Percentiles rank a stretch among this genome's conserved stretches.
Conservation (phyloP, 2,797 vertebrate species). For the Enteromius afrohamiltoni region DNA sequence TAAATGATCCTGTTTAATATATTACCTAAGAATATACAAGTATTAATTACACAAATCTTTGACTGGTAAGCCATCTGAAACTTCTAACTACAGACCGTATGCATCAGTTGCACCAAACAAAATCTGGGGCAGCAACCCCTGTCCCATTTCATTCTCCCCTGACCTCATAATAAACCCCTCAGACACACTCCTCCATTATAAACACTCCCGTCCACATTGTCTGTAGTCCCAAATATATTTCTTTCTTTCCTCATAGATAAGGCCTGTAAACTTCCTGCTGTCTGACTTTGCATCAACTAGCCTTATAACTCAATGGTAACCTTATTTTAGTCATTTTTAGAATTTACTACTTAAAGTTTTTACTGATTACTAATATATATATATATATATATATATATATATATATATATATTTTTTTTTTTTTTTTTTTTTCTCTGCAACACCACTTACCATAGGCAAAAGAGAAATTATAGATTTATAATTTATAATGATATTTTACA, state of each 20-base stretch:
- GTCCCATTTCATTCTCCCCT: slow-evolving; percentile 39
- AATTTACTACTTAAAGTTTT: neutral
- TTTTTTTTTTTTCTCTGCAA: neutral
- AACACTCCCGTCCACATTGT: neutral
- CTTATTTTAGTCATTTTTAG: neutral
- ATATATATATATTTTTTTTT: too few species aligned
- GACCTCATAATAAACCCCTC: slow-evolving; percentile 53
- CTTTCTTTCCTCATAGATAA: neutral
- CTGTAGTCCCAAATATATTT: neutral
- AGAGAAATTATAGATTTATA: too few species aligned
- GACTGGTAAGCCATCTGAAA: neutral
- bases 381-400: too few species aligned
- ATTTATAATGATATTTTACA: neutral
- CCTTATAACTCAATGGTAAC: neutral
- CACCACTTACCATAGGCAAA: neutral
- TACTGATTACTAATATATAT: too few species aligned
- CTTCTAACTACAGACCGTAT: slow-evolving; percentile 63
- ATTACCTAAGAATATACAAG: neutral
- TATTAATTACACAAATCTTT: neutral
- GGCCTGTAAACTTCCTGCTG: neutral
- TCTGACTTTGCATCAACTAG: neutral
- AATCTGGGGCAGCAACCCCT: slow-evolving; percentile 66
- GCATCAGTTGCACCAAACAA: slow-evolving; percentile 63
- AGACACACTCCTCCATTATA: slow-evolving; percentile 49
- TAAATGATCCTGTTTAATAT: neutral